Evolutionary conservation across 37 sponge, comb jelly and placozoan species (phyloP), one percentile per base, ranked within the genome.

Genomic region (Dysidea cf. avara): DNA sequence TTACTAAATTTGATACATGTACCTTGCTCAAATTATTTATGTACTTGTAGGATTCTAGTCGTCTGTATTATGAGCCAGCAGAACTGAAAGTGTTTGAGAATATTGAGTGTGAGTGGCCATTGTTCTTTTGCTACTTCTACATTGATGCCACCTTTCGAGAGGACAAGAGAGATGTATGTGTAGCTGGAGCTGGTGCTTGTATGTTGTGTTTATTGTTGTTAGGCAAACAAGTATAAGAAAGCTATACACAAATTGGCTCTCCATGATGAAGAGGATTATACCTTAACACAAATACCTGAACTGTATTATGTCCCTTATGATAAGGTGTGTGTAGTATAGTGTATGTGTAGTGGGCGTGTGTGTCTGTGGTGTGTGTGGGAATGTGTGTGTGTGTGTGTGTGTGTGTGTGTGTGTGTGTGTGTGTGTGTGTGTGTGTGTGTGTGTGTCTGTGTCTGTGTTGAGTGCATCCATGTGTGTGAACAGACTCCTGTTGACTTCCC

Each of bases 81-180:
- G 96, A 96, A 53, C 71, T 96, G 66, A 96, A 92, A 67, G 60
- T 78, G 32, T 96, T 96, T 83, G 94, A 92, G 71, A 89, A 89
- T 70, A 89, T 96, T 40, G 96, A 96, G 79, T 96, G 96, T 72
- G 96, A 96, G 46, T 96, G 96, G 96, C 96, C 96, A 3, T 56
- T 96, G 35, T 96, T 92, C 66, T 60, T 92, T 36, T 29, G 62
- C 78, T 89, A 70, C 61, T 78, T 89, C 21, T 38, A 74, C 39
- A 71, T 96, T 40, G 93, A 89, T 39, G 83, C 83, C 20, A 28
- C 89, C 30, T 88, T 96, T 54, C 28, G 32, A 20, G 21, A 74
- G 24, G 17, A 53, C 18, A 26, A n/a, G 6, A 52, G 35, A 20
- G 69, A 78, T 21, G 80, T 78, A 25, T 11, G 63, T 66, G 12